Evolutionary conservation across 2,797 vertebrate genomes (phyloP).

Genomic region (Alauda arvensis): DNA sequence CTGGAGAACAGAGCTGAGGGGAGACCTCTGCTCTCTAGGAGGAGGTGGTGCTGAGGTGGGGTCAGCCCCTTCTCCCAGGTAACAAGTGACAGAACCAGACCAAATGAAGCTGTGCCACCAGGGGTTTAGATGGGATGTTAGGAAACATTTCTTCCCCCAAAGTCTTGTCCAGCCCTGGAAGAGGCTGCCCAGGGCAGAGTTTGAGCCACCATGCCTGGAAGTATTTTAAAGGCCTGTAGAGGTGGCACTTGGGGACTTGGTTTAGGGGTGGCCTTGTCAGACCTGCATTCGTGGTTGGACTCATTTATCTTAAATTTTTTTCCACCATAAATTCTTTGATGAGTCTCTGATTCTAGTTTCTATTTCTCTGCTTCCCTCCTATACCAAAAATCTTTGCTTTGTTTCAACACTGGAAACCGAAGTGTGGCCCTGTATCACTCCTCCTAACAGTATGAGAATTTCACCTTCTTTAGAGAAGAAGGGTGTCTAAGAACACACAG

Average conservation of each 20-base stretch:
- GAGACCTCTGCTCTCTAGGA: neutral
- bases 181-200: neutral
- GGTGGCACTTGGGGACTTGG: neutral
- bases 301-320: neutral
- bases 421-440: neutral
- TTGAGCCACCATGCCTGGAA: neutral
- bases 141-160: neutral
- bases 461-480: neutral
- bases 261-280: neutral
- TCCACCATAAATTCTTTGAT: neutral
- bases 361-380: neutral
- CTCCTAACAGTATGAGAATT: neutral
- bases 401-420: neutral
- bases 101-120: fast-evolving
- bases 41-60: neutral
- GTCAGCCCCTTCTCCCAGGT: neutral
- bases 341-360: neutral
- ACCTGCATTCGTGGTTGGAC: neutral
- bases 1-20: neutral
- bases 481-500: neutral
- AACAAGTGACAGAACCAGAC: neutral
- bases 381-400: neutral
- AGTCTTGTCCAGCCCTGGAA: neutral
- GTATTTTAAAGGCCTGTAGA: neutral
- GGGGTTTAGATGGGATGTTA: neutral